Percentiles rank a stretch among this genome's conserved stretches.
These are phyloP conservation scores for Eupithecia inturbata DNA, from an alignment of 2,888 invertebrate species.

Conservation along the genomic window DNA sequence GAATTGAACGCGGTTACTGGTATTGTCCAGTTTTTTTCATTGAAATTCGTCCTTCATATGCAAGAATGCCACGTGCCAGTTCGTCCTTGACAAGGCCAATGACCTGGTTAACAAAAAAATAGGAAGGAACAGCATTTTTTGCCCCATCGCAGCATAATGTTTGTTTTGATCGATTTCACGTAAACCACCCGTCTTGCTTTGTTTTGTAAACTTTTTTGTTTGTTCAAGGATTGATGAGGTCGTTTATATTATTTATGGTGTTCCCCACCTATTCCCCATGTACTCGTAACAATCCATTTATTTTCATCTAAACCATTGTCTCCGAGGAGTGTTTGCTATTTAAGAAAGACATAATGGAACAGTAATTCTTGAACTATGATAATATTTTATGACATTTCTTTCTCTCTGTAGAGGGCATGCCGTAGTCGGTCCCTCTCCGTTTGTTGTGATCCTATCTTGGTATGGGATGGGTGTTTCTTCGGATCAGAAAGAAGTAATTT, in stretches of 20 bases:
- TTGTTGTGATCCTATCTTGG: background rate
- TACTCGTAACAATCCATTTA: slow-evolving; percentile 34
- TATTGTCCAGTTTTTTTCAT: slow-evolving; percentile 56
- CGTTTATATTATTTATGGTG: slow-evolving; percentile 65
- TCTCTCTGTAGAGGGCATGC: background rate
- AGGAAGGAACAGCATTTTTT: slow-evolving; percentile 69
- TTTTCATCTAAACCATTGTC: slow-evolving; percentile 23
- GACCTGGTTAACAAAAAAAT: slow-evolving; percentile 67
- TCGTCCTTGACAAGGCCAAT: slow-evolving; percentile 79
- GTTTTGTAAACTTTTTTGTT: slow-evolving; percentile 61
- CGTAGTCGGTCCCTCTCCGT: background rate
- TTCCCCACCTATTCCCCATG: slow-evolving; percentile 44
- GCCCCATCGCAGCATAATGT: slow-evolving; percentile 69
- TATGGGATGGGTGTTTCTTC: slow-evolving; percentile 3
- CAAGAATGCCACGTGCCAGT: slow-evolving; percentile 69
- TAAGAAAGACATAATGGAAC: background rate
- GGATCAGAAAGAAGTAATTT: slow-evolving; percentile 40
- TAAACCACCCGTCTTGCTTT: slow-evolving; percentile 68
- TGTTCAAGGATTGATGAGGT: slow-evolving; percentile 58
- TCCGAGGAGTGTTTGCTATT: slow-evolving; percentile 3
- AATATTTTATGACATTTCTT: slow-evolving; percentile 11
- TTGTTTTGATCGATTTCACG: slow-evolving; percentile 81
- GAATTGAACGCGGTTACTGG: slow-evolving; percentile 20
- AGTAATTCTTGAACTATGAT: slow-evolving; percentile 7
- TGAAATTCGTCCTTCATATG: slow-evolving; percentile 57